phyloP scores from a whole-genome alignment of 2,797 vertebrate genomes.

The Cynodonichthys magdalenae region DNA sequence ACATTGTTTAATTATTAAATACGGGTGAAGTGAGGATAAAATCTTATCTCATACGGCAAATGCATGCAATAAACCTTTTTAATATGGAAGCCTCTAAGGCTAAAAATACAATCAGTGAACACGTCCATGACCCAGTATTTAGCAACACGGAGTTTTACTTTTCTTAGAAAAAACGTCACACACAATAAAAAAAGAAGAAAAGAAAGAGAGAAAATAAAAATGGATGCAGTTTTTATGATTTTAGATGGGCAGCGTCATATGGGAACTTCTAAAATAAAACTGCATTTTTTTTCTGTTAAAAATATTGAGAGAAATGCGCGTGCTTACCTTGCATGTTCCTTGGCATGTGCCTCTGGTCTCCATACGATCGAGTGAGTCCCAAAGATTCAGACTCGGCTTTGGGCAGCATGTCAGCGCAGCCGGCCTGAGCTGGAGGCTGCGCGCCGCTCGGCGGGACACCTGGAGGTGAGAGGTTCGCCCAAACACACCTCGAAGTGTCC shows the following conservation, averaged over 20 bases:
- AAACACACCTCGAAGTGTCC: slow-evolving; percentile 42
- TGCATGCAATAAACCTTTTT: background rate
- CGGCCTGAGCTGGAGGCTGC: slow-evolving; percentile 80
- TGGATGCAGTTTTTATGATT: slow-evolving; percentile 34
- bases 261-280: background rate
- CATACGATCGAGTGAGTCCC: slow-evolving; percentile 95
- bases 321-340: slow-evolving; percentile 97
- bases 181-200: too few relatives aligned
- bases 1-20: background rate
- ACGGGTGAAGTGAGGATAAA: background rate
- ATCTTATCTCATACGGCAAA: background rate
- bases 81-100: background rate
- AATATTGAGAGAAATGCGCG: background rate
- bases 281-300: background rate
- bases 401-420: slow-evolving; percentile 96
- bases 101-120: background rate
- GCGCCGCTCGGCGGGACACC: slow-evolving; percentile 85
- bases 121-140: background rate
- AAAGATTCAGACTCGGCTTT: slow-evolving; percentile 96
- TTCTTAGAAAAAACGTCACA: too few relatives aligned
- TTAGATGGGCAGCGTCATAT: background rate
- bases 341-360: slow-evolving; percentile 94
- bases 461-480: slow-evolving; percentile 74
- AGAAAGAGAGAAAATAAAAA: background rate
- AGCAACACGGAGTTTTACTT: too few relatives aligned